Evolutionary conservation across 2,113 vertebrate genomes (phyloP).

Genomic region (Jacana jacana): DNA sequence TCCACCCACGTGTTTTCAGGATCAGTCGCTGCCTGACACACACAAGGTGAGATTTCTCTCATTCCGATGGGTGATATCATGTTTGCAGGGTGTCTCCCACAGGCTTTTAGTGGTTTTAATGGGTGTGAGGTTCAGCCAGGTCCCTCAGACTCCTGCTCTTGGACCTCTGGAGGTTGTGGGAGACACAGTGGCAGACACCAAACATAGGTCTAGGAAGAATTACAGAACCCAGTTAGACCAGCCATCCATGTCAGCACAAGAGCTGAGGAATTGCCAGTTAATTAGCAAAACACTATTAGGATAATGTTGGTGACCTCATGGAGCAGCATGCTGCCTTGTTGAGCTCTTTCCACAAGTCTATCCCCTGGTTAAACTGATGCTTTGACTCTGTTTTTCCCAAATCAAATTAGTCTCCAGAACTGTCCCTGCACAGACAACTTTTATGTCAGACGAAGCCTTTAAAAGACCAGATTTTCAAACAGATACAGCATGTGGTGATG

Average conservation of each 20-base stretch:
- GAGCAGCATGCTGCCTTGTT: not conserved
- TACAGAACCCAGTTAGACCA: not conserved
- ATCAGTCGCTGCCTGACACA: not conserved
- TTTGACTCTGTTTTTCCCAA: not conserved
- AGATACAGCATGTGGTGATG: not conserved
- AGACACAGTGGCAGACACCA: not conserved
- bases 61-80: not conserved
- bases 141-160: not conserved
- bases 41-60: not conserved
- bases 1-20: not conserved
- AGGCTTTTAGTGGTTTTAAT: not conserved
- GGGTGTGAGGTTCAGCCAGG: not conserved
- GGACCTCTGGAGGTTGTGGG: not conserved
- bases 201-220: not conserved
- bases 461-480: not conserved
- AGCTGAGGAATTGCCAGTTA: not conserved
- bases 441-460: not conserved
- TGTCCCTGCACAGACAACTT: not conserved
- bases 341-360: not conserved
- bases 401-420: not conserved
- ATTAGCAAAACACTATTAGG: not conserved
- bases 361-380: rapidly evolving
- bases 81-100: not conserved
- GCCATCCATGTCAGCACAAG: not conserved
- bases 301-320: not conserved